Base-by-base conservation (phyloP, 1,140 invertebrate genomes). In the Drosophila baimaii region DNA sequence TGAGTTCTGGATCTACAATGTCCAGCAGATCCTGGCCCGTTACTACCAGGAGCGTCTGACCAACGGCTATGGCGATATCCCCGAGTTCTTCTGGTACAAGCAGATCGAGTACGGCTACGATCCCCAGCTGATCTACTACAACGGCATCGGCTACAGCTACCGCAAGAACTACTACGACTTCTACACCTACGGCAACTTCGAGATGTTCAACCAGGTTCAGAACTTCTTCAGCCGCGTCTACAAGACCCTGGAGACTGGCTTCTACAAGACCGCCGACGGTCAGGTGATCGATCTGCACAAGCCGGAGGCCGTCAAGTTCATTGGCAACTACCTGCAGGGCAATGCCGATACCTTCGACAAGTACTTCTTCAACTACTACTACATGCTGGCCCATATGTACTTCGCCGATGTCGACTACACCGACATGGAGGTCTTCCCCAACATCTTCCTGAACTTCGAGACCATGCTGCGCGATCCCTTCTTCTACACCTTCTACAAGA, bases 41-140 rank as follows among this genome's bases (percentile, higher is more conserved):
- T 96, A 95, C 91, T 94, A 95, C 69, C 88, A 96, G 84, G 95
- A 96, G 90, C 94, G 95, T 78, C 78, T 95, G 31, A 94, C 95
- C 7, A 94, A 95, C 68, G 93, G 93, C 35, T 81, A 95, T 17
- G 94, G 94, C 25, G 94, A 95, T 66, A 93, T 95, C 59, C 92
- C 93, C 9, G 90, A 93, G 12, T 91, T 95, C 73, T 93, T 93
- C 69, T 94, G 93, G 83, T 92, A 94, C 78, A 91, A 92, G 46
- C 82, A 93, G 10, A 91, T 95, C 62, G 82, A 94, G 33, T 93
- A 94, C 37, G 95, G 95, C n/a, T 96, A 94, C 88, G 93, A 94
- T 61, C 94, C 95, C 49, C 94, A 94, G 43, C 86, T 96, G 62
- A 92, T 92, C 33, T 94, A 95, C 82, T 93, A 93, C 56, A 96